Evolutionary conservation across 2,113 vertebrate species (phyloP), one percentile per base, ranked within the genome.

Genomic region (Monarcha castaneiventris): DNA sequence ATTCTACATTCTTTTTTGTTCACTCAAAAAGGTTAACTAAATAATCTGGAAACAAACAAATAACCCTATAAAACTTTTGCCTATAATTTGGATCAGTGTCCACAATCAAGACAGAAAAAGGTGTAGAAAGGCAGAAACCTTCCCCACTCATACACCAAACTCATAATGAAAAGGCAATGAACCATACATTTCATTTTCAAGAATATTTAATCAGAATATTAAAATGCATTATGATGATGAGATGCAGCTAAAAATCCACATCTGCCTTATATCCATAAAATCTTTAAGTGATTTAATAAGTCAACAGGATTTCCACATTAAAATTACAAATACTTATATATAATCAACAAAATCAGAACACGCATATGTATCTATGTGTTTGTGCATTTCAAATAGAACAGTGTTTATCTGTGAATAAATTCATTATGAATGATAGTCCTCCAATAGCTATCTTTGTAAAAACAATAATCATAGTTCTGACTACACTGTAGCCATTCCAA

Each of bases 201-300:
- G 49, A 84, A 86, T 75, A 68, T 71, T 96, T 35, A 88, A 51
- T 88, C 46, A 90, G 49, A 94, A 90, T 46, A 73, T 90, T 75
- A 95, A 96, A 93, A 76, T 69, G 18, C 26, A 79, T 82, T 84
- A 78, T 44, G 59, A 86, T 86, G 79, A 75, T 68, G 88, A 81
- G 41, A 41, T n/a, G 6, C 73, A 81, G 9, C 30, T 88, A 82
- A 91, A 93, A 90, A 87, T 48, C 22, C 49, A 43, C 77, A 75
- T 91, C 35, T 91, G 58, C 43, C 59, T 87, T 66, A 69, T 54
- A 94, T 39, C 21, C 23, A 46, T 72, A n/a, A 87, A 68, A 48
- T 37, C 37, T 64, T 75, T 52, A 81, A 63, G 11, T 52, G 22
- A 84, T 69, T 92, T 79, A 94, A 17, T 51, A 78, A 85, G 37